Evolutionary conservation across 2,888 invertebrate genomes (phyloP), one percentile per base, ranked within the genome.

Genomic region (Perizoma affinitatum): DNA sequence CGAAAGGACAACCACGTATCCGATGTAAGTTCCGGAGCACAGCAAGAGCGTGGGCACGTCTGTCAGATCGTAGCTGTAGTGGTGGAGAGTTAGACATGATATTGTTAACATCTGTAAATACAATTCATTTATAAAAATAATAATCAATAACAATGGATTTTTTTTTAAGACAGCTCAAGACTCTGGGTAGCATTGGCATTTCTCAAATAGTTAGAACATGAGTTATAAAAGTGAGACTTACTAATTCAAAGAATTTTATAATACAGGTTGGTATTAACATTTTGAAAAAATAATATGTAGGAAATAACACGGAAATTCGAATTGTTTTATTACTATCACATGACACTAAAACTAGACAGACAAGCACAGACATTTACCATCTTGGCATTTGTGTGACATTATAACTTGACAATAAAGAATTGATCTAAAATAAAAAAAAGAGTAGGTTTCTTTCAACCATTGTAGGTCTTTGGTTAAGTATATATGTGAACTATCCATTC

Each of bases 231-330:
- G 46, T 4, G 4, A 22, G 34, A 81, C 87, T 83, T 75, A 91
- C 91, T 73, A 91, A 78, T 83, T 91, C 91, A 52, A 87, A 69
- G 42, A 89, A 83, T 84, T 91, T 91, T 55, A 91, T 87, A 63
- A 89, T 66, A 77, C 90, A 91, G 9, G 91, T 90, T 42, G 91
- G 91, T 79, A 90, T 83, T 79, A 91, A 81, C 91, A 91, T 91
- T 77, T 73, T 86, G 48, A 70, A 70, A 61, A 65, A 65, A 68
- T 65, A 75, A 69, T 62, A 67, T 69, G 67, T 69, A 70, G 68
- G 47, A 51, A 65, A 58, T 72, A 68, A 54, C 63, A 71, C 68
- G 71, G 67, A 61, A 69, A 70, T 61, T 61, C 47, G 53, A 69
- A 67, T 71, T 72, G 35, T 60, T 72, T 67, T 67, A 67, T 69